Evolutionary conservation across 2,797 vertebrate species (phyloP).

Genomic region (Otolemur crassicaudatus): DNA sequence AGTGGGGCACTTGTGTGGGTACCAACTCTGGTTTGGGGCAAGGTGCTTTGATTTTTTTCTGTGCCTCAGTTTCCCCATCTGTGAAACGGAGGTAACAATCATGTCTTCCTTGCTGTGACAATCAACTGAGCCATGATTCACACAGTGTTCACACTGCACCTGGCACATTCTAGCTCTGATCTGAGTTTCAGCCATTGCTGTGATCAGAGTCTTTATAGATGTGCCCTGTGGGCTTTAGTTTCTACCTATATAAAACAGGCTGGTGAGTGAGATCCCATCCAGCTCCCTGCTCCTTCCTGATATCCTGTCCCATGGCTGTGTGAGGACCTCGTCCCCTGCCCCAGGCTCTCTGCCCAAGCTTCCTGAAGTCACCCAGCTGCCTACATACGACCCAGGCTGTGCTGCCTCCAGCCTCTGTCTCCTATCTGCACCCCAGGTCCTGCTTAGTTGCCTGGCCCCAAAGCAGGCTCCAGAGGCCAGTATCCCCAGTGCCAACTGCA

Average conservation of each 20-base stretch:
- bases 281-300: not conserved
- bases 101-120: fast-evolving
- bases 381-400: not conserved
- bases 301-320: not conserved
- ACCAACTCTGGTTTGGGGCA: not conserved
- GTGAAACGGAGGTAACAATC: not conserved
- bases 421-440: not conserved
- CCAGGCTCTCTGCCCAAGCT: not conserved
- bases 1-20: fast-evolving
- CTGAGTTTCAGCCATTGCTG: fast-evolving
- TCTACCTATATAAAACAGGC: not conserved
- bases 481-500: not conserved
- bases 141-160: fast-evolving
- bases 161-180: fast-evolving
- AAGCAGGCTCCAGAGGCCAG: not conserved
- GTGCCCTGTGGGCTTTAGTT: not conserved
- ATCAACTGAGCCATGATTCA: too few species aligned
- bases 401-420: not conserved
- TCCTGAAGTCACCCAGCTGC: not conserved
- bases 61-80: not conserved
- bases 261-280: not conserved
- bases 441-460: not conserved
- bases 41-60: too few species aligned
- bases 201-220: fast-evolving
- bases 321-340: not conserved